These are phyloP conservation scores for Poeciliopsis gracilis DNA, from an alignment of 2,797 vertebrate genomes.

Conservation along the genomic window DNA sequence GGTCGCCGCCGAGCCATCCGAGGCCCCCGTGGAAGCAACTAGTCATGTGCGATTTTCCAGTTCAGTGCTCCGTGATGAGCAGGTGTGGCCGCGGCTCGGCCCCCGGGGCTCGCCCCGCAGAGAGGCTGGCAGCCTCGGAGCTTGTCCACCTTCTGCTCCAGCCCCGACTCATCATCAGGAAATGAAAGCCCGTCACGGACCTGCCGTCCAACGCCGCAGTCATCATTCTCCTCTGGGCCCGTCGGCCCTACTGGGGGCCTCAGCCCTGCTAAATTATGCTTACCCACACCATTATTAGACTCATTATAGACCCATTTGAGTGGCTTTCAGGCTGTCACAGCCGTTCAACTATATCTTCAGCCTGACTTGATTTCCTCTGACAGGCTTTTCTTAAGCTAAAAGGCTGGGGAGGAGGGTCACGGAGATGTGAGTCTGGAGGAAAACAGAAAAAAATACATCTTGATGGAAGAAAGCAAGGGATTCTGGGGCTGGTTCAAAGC, in stretches of 20 bases:
- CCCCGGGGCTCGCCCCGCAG: slow-evolving; percentile 58
- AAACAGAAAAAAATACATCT: slow-evolving; percentile 62
- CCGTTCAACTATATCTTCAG: slow-evolving; percentile 77
- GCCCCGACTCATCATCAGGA: slow-evolving; percentile 65
- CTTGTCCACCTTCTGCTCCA: slow-evolving; percentile 73
- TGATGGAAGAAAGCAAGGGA: slow-evolving; percentile 49
- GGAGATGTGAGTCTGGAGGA: slow-evolving; percentile 45
- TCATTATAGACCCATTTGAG: slow-evolving; percentile 81
- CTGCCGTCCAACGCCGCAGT: slow-evolving; percentile 64
- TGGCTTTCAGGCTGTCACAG: slow-evolving; percentile 80
- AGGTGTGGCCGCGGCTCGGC: slow-evolving; percentile 59
- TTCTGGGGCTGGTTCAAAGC: slow-evolving; percentile 68
- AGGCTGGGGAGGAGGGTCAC: slow-evolving; percentile 58
- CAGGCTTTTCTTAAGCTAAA: slow-evolving; percentile 82
- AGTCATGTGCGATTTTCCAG: slow-evolving; percentile 82
- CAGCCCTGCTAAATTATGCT: slow-evolving; percentile 75
- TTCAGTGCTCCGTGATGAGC: slow-evolving; percentile 76
- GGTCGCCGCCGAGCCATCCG: slow-evolving; percentile 63
- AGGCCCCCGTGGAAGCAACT: slow-evolving; percentile 72
- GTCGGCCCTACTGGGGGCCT: slow-evolving; percentile 58
- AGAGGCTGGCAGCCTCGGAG: slow-evolving; percentile 70
- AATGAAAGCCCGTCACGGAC: slow-evolving; percentile 70
- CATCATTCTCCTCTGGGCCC: slow-evolving; percentile 62
- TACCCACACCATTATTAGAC: slow-evolving; percentile 80
- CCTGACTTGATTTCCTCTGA: slow-evolving; percentile 80